Evolutionary conservation across 2,888 invertebrate genomes (phyloP).

Genomic region (Dascillus cervinus): DNA sequence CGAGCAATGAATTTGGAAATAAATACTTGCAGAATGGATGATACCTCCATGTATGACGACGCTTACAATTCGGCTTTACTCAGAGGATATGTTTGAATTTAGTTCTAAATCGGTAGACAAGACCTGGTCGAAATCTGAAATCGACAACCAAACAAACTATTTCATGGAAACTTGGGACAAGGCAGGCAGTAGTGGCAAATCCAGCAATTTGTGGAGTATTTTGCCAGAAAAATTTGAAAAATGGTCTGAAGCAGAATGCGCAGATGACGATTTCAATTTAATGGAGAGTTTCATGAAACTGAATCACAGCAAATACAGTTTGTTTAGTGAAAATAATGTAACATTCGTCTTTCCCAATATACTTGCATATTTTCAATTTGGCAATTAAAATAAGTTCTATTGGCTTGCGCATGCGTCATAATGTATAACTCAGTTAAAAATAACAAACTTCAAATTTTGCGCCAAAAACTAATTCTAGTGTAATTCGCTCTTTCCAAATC

Average conservation of each 20-base stretch:
- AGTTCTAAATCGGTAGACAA: slow-evolving; percentile 20
- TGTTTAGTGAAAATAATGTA: slow-evolving; percentile 57
- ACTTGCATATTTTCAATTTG: too few relatives aligned
- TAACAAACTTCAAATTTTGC: too few relatives aligned
- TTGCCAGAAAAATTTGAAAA: slow-evolving; percentile 11
- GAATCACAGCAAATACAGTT: slow-evolving; percentile 56
- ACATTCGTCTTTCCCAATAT: too few relatives aligned
- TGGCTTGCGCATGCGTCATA: too few relatives aligned
- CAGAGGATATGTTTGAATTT: too few relatives aligned
- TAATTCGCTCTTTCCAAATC: too few relatives aligned
- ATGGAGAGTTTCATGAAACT: slow-evolving; percentile 44
- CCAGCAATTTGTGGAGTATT: slow-evolving; percentile 5
- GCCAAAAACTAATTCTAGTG: too few relatives aligned
- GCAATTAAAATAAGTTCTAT: too few relatives aligned
- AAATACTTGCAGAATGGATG: too few relatives aligned
- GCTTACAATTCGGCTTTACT: slow-evolving; percentile 20
- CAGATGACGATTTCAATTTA: slow-evolving; percentile 29
- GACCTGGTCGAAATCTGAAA: slow-evolving; percentile 14
- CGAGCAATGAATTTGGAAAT: too few relatives aligned
- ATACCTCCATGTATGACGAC: slow-evolving; percentile 23
- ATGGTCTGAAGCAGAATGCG: slow-evolving; percentile 25
- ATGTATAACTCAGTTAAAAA: too few relatives aligned
- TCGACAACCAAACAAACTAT: slow-evolving; percentile 36
- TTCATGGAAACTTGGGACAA: too few relatives aligned
- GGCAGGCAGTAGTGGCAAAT: slow-evolving; percentile 36